Evolutionary conservation across 2,797 vertebrate species (phyloP).

Genomic region (Pseudochirops corinnae): DNA sequence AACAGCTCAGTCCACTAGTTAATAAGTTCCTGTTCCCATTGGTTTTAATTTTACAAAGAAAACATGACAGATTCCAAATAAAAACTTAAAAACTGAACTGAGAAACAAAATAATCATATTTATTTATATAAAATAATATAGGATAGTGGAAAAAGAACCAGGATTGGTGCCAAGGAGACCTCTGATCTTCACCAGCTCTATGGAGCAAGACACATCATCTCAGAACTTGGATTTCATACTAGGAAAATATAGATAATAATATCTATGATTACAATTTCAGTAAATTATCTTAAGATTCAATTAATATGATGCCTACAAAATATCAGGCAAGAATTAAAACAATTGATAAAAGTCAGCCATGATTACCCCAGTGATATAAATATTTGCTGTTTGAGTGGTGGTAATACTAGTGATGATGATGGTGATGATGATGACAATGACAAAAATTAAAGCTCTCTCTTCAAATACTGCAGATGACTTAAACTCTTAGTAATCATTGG

Average conservation of each 20-base stretch:
- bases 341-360: neutral
- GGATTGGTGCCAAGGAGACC: neutral
- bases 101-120: neutral
- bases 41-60: neutral
- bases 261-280: neutral
- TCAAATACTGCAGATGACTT: neutral
- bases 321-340: neutral
- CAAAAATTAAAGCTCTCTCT: neutral
- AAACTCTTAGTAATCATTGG: neutral
- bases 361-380: neutral
- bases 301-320: neutral
- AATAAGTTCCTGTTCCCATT: neutral
- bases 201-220: neutral
- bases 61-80: neutral
- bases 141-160: neutral
- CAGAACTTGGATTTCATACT: neutral
- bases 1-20: neutral
- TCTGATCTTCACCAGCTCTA: neutral
- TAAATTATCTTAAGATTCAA: neutral
- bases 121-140: neutral
- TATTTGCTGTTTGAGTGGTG: neutral
- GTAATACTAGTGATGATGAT: neutral
- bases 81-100: neutral
- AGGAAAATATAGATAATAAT: neutral
- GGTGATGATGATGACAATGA: neutral